Base-by-base conservation (phyloP, 2,113 vertebrate genomes). In the Gorilla gorilla region DNA sequence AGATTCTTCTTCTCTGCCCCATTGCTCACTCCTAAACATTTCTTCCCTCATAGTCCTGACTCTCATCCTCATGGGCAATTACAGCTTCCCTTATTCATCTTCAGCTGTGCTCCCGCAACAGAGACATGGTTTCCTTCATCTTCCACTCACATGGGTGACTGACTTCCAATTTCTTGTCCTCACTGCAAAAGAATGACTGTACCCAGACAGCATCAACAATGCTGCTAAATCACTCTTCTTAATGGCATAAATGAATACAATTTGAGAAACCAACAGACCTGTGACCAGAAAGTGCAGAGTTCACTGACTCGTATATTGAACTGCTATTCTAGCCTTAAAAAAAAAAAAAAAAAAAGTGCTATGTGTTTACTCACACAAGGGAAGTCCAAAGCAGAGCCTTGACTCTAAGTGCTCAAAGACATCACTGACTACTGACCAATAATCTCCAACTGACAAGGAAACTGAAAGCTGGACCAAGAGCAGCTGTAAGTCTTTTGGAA, bases 121-220 rank as follows among this genome's bases (percentile, higher is more conserved):
- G 43, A 81, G 93, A 88, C 83, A 66, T 0, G 55, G 87, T 7
- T 84, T 73, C 95, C 86, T 97, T 93, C 96, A 96, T 93, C 96
- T 96, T 80, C 84, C 66, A 20, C 89, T 96, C 93, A 38, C 92
- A 97, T 80, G 97, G 96, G 85, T 96, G 94, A 97, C 93, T 96
- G 94, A 93, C 94, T 97, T 97, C 88, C 96, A 95, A 97, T 96
- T 96, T 94, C 96, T 97, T 92, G 92, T 95, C 80, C 87, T 68
- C 32, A 50, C 10, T 82, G 84, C 87, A 64, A 89, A 97, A 96
- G 84, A 96, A 92, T 78, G 83, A 88, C 93, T 35, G 43, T 38
- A 89, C 52, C 78, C 55, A 78, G 68, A 96, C 16, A 90, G 76
- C 52, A 89, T 40, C 68, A 38, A 68, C 78, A 88, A 50, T 10